A percentile compares a stretch with the other conserved stretches of the same genome.
Evolutionary conservation across 2,888 invertebrate genomes (phyloP).

Genomic region (Ramazzottius varieornatus): DNA sequence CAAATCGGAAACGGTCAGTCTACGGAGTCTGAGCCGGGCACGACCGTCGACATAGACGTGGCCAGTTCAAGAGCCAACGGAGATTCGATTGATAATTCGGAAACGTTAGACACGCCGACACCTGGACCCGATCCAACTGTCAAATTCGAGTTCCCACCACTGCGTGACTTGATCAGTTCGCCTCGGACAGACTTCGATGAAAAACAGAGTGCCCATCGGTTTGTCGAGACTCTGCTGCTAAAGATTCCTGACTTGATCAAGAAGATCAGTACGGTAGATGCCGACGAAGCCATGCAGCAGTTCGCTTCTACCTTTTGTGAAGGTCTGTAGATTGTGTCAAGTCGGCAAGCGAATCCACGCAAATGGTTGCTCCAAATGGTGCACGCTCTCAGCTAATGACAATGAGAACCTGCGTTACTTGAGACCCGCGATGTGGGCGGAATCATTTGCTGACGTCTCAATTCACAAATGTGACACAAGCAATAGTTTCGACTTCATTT

Average conservation of each 20-base stretch:
- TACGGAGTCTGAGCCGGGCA: too few relatives aligned
- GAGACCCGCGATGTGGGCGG: too few relatives aligned
- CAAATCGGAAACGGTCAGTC: neutral
- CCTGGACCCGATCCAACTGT: neutral
- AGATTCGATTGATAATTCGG: neutral
- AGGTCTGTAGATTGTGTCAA: neutral
- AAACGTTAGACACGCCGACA: neutral
- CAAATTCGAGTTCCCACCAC: neutral
- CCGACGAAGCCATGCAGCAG: slow-evolving; percentile 1
- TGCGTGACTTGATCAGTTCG: neutral
- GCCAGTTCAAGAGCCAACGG: neutral
- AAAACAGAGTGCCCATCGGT: neutral
- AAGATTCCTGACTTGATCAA: neutral
- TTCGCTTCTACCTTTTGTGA: neutral
- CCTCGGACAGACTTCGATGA: neutral
- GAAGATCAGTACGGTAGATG: neutral
- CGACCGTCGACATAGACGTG: neutral
- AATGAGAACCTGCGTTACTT: too few relatives aligned
- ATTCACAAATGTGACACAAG: too few relatives aligned
- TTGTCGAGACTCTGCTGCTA: neutral
- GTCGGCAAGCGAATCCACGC: too few relatives aligned
- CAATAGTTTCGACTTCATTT: too few relatives aligned
- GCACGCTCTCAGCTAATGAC: too few relatives aligned
- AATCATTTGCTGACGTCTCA: too few relatives aligned
- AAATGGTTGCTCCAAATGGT: too few relatives aligned